Percentiles rank a stretch among this genome's conserved stretches.
phyloP scores from a whole-genome alignment of 2,888 invertebrate genomes.

The Nomada goodeniana region DNA sequence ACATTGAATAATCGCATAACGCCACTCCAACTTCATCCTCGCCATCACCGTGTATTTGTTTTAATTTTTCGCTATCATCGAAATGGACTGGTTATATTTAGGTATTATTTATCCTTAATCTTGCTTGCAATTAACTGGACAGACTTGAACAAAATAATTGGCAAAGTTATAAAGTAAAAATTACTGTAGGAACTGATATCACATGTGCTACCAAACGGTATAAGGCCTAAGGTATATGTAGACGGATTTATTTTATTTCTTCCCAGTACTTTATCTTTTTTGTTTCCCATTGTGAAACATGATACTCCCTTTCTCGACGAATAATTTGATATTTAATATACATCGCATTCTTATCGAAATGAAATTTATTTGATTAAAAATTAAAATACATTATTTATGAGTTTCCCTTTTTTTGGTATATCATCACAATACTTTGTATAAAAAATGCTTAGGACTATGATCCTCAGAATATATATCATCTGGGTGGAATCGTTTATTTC shows the following conservation, averaged over 20 bases:
- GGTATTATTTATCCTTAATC: background rate
- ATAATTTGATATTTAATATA: slow-evolving; percentile 6
- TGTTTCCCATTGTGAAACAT: background rate
- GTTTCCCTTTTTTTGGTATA: slow-evolving; percentile 71
- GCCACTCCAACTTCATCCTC: background rate
- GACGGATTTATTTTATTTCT: background rate
- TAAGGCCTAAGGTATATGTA: slow-evolving; percentile 1
- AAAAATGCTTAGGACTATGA: slow-evolving; percentile 75
- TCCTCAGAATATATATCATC: slow-evolving; percentile 65
- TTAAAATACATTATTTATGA: slow-evolving; percentile 77
- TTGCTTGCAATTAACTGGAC: background rate
- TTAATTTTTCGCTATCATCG: background rate
- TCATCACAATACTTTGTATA: slow-evolving; percentile 75
- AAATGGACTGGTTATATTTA: slow-evolving; percentile 16
- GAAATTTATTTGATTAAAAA: slow-evolving; percentile 78
- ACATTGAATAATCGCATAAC: background rate
- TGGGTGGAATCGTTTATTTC: slow-evolving; percentile 66
- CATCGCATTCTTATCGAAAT: slow-evolving; percentile 66
- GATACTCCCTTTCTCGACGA: background rate
- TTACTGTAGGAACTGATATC: background rate
- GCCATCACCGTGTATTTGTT: background rate
- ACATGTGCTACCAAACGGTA: background rate
- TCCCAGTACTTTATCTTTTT: background rate
- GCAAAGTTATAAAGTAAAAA: background rate
- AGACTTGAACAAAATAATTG: background rate